Evolutionary conservation across 2,113 vertebrate species (phyloP).

Genomic region (Perognathus longimembris): DNA sequence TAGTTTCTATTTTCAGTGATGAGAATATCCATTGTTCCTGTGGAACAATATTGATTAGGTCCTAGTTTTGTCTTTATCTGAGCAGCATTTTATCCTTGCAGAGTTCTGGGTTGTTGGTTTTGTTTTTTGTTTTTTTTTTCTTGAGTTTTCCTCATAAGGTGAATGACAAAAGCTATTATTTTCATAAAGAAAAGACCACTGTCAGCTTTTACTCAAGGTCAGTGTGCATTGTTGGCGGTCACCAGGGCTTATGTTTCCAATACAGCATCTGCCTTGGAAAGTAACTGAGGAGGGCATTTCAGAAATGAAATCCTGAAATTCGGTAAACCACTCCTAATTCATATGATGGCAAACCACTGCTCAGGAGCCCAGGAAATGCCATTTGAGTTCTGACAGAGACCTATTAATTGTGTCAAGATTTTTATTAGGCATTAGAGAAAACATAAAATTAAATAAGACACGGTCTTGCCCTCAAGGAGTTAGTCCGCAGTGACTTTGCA

Average conservation of each 20-base stretch:
- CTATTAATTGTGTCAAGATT: not conserved
- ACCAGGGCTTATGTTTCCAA: conserved; percentile 47
- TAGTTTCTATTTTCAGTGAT: conserved; percentile 40
- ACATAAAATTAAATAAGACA: not conserved
- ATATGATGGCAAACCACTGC: not conserved
- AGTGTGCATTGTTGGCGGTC: conserved; percentile 38
- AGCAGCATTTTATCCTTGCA: conserved; percentile 42
- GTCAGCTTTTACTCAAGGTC: conserved; percentile 66
- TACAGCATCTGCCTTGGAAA: conserved; percentile 14
- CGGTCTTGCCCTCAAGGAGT: not conserved
- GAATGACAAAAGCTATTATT: conserved; percentile 71
- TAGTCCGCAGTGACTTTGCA: not conserved
- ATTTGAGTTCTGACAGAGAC: not conserved
- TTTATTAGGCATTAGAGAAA: not conserved
- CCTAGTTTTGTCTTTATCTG: conserved; percentile 26
- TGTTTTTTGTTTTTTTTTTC: conserved; percentile 41
- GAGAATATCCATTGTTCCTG: conserved; percentile 28
- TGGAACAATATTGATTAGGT: conserved; percentile 11
- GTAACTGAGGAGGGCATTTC: conserved; percentile 33
- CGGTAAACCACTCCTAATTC: conserved; percentile 40
- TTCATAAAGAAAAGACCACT: conserved; percentile 63
- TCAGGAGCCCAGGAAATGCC: not conserved
- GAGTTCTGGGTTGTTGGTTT: conserved; percentile 34
- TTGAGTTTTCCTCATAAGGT: conserved; percentile 61
- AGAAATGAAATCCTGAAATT: conserved; percentile 45